Base-by-base conservation (phyloP, 2,888 invertebrate species). In the Zygothrica quintamaculata region DNA sequence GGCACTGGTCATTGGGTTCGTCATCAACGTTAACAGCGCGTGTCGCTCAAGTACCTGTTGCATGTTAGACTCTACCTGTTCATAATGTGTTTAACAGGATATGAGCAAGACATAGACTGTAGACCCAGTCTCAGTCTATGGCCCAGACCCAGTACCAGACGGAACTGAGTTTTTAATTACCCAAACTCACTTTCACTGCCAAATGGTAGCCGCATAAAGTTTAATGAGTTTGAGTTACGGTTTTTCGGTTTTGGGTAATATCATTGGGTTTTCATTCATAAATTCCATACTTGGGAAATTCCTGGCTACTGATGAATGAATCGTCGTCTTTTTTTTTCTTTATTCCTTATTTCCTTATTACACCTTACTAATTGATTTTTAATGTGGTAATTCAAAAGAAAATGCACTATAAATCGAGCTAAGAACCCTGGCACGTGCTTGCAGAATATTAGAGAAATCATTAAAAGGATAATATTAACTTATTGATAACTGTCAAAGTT, bases 61-160 rank as follows among this genome's bases (percentile, higher is more conserved):
- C 18, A 39, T 13, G 34, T 57, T 48, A 47, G 29, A 39, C 22
- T 74, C 57, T 84, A 78, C 82, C 80, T 81, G 79, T 74, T 46
- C 40, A 56, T 67, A 85, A 70, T 82, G 67, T 85, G 76, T 85
- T 85, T 82, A 76, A 76, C 80, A 81, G 80, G 80, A 81, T 81
- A 81, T 85, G 78, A 76, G 50, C 74, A 73, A 66, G 66, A 66
- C 72, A 34, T 50, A 44, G 50, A 66, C 33, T 34, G 42, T 50
- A 51, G 25, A 34, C 33, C 31, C 37, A 46, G 48, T 26, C 50
- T 53, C 9, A 1, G 9, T 29, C n/a, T n/a, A 1, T 7, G 9
- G n/a, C n/a, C 37, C 40, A 44, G 15, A 12, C 12, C n/a, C 55
- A 44, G 56, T 42, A 36, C 26, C 65, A 71, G 70, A 64, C 74